A percentile compares a stretch with the other conserved stretches of the same genome.
Conservation (phyloP, 53 echinoderm and acorn worm genomes). For the Temnopleurus reevesii region DNA sequence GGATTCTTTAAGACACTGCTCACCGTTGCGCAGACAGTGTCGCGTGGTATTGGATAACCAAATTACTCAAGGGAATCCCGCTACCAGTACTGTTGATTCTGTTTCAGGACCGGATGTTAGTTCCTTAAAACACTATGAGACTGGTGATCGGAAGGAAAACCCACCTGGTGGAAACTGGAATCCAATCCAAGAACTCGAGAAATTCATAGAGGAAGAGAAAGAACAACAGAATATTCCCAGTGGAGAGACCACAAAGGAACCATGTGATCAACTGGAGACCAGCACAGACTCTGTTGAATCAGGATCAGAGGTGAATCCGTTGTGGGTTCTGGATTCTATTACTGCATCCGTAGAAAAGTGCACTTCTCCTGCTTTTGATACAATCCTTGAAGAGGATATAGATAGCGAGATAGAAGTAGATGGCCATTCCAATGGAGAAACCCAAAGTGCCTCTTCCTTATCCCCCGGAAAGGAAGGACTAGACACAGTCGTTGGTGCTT, state of each 20-base stretch:
- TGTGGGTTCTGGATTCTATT: constrained; percentile 43
- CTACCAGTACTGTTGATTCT: background rate
- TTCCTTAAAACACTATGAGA: background rate
- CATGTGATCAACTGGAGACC: background rate
- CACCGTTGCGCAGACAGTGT: background rate
- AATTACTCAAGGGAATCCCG: background rate
- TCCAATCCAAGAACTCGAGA: background rate
- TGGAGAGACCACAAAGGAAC: background rate
- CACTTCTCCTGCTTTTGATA: background rate
- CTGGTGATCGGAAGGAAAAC: background rate
- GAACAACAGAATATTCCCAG: background rate
- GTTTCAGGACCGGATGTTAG: background rate
- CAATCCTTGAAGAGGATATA: constrained; percentile 17
- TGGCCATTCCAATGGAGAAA: background rate
- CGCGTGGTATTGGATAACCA: background rate
- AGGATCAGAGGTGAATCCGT: constrained; percentile 12
- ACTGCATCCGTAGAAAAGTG: constrained; percentile 22
- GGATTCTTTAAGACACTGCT: background rate
- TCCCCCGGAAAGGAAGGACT: background rate
- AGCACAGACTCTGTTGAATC: constrained; percentile 37
- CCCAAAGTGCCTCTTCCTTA: background rate
- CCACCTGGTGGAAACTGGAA: background rate
- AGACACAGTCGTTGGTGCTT: background rate
- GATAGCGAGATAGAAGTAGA: background rate
- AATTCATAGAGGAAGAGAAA: constrained; percentile 29